phyloP scores from a whole-genome alignment of 1,140 invertebrate genomes.

The Chlorops oryzae region DNA sequence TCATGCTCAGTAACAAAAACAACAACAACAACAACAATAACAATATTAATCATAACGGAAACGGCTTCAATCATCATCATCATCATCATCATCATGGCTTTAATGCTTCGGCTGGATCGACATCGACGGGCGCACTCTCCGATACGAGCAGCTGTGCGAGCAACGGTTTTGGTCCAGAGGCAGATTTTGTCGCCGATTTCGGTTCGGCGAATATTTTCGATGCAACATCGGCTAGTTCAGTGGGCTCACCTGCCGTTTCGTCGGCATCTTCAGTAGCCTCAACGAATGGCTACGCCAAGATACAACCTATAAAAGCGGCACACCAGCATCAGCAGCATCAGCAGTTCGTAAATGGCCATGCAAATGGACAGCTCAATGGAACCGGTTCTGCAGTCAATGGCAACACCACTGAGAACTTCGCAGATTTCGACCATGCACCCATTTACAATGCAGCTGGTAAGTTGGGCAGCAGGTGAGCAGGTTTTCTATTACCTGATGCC shows the following conservation, averaged over 20 bases:
- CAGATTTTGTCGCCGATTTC: conserved; percentile 60
- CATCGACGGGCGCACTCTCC: conserved; percentile 36
- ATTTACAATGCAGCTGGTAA: conserved; percentile 57
- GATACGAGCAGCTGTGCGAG: conserved; percentile 43
- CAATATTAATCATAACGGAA: not conserved
- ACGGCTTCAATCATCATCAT: conserved; percentile 20
- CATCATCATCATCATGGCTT: conserved; percentile 16
- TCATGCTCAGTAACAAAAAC: conserved; percentile 4
- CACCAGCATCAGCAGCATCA: conserved; percentile 33
- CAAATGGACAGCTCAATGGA: not conserved
- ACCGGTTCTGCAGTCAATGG: not conserved
- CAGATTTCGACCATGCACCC: conserved; percentile 68
- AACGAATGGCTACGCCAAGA: conserved; percentile 43
- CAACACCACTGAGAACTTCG: conserved; percentile 51
- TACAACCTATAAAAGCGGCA: conserved; percentile 36
- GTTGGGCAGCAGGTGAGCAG: too few relatives aligned
- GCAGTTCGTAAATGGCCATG: conserved; percentile 16
- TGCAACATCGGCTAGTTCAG: conserved; percentile 37
- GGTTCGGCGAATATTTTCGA: conserved; percentile 55
- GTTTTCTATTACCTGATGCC: too few relatives aligned
- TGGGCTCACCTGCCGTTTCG: conserved; percentile 35
- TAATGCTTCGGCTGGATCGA: conserved; percentile 41
- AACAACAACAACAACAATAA: conserved; percentile 10
- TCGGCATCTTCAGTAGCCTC: conserved; percentile 32
- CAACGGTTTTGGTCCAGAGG: conserved; percentile 48